A percentile compares a stretch with the other conserved stretches of the same genome.
Evolutionary conservation across 2,113 vertebrate genomes (phyloP).

Genomic region (Eurypyga helias): DNA sequence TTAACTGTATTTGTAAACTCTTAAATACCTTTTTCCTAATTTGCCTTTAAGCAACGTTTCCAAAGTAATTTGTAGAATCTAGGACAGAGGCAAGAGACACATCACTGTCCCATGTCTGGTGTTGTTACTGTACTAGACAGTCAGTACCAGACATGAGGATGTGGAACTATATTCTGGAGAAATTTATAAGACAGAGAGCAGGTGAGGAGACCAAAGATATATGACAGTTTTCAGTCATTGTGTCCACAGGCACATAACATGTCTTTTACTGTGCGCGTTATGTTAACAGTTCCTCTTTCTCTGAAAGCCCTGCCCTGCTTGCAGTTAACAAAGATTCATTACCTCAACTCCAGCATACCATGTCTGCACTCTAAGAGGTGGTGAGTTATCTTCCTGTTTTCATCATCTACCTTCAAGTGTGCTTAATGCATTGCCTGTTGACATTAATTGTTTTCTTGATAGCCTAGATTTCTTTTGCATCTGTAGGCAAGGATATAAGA

Average conservation of each 20-base stretch:
- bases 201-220: not conserved
- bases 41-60: not conserved
- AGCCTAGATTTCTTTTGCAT: not conserved
- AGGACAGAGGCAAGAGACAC: not conserved
- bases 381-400: not conserved
- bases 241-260: not conserved
- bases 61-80: not conserved
- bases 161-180: not conserved
- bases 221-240: not conserved
- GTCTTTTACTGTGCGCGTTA: not conserved
- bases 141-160: not conserved
- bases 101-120: not conserved
- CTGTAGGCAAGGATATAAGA: not conserved
- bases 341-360: not conserved
- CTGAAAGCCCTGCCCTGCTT: not conserved
- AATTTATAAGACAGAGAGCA: not conserved
- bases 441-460: not conserved
- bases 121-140: not conserved
- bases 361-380: not conserved
- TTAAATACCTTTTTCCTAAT: not conserved
- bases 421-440: not conserved
- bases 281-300: not conserved
- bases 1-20: not conserved
- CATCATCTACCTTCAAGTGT: not conserved
- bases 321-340: conserved; percentile 15